phyloP scores from a whole-genome alignment of 1,140 invertebrate species.

The Orchestia grillus region DNA sequence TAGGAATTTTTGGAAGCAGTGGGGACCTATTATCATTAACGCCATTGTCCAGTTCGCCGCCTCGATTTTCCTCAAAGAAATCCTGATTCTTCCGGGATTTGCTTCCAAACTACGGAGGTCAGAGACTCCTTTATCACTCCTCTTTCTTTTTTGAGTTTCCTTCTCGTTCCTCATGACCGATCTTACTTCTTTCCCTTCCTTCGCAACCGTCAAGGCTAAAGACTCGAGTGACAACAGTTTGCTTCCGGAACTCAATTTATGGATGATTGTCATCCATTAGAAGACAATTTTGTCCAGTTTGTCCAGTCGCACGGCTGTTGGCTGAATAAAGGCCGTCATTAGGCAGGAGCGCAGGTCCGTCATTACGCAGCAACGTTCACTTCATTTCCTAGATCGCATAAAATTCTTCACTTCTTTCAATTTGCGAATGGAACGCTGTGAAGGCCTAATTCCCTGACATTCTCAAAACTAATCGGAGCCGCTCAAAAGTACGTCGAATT shows the following conservation, averaged over 20 bases:
- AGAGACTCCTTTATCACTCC: neutral
- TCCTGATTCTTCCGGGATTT: neutral
- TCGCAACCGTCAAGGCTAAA: neutral
- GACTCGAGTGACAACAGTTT: slow-evolving; percentile 36
- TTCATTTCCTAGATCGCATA: neutral
- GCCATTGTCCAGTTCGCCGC: slow-evolving; percentile 12
- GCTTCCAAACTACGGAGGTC: neutral
- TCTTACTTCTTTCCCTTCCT: neutral
- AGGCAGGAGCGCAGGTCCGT: neutral
- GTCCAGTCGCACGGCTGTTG: neutral
- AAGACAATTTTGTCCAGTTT: slow-evolving; percentile 29
- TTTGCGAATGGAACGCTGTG: neutral
- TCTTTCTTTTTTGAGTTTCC: neutral
- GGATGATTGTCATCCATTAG: slow-evolving; percentile 50
- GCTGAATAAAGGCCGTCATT: slow-evolving; percentile 19
- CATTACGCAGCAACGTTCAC: neutral
- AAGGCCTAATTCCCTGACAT: neutral
- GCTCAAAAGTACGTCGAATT: neutral
- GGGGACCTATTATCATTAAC: slow-evolving; percentile 42
- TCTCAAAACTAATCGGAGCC: neutral
- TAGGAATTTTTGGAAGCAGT: neutral
- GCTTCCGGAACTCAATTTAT: slow-evolving; percentile 23
- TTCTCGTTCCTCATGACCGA: neutral
- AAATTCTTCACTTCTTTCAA: neutral
- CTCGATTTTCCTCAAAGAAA: slow-evolving; percentile 19